Conservation (phyloP, 2,888 invertebrate genomes). For the Thecocarcelia acutangulata region DNA sequence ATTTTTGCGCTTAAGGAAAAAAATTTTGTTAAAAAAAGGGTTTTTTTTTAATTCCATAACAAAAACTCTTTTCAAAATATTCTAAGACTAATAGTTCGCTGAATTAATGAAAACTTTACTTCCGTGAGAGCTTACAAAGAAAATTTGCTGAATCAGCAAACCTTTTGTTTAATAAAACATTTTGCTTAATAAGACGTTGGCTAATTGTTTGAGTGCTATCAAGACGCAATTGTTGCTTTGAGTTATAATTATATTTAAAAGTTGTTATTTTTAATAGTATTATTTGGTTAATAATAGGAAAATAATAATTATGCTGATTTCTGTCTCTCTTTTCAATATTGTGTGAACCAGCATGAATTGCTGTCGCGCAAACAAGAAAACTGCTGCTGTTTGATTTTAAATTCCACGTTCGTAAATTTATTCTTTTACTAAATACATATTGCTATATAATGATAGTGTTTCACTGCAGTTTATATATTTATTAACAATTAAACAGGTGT, state of each 20-base stretch:
- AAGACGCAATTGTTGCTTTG: too few relatives aligned
- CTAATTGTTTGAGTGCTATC: too few relatives aligned
- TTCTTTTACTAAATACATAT: conserved; percentile 30
- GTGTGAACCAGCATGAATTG: conserved; percentile 13
- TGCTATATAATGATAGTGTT: background rate
- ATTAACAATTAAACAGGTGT: conserved; percentile 55
- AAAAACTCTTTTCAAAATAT: too few relatives aligned
- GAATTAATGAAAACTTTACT: too few relatives aligned
- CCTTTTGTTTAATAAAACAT: background rate
- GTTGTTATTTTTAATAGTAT: background rate
- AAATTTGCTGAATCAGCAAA: background rate
- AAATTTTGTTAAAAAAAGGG: conserved; percentile 13
- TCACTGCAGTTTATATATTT: background rate
- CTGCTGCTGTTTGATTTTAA: background rate
- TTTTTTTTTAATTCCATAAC: too few relatives aligned
- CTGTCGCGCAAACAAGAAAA: background rate
- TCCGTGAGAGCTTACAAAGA: too few relatives aligned
- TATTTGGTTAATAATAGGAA: conserved; percentile 3
- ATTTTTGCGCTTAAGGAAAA: too few relatives aligned
- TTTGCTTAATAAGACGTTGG: too few relatives aligned
- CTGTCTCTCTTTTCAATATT: background rate
- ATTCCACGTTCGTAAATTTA: conserved; percentile 23
- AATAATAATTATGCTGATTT: background rate
- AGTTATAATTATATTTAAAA: too few relatives aligned
- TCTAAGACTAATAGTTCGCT: too few relatives aligned